phyloP scores from a whole-genome alignment of 2,797 vertebrate genomes.

The Synanceia verrucosa region DNA sequence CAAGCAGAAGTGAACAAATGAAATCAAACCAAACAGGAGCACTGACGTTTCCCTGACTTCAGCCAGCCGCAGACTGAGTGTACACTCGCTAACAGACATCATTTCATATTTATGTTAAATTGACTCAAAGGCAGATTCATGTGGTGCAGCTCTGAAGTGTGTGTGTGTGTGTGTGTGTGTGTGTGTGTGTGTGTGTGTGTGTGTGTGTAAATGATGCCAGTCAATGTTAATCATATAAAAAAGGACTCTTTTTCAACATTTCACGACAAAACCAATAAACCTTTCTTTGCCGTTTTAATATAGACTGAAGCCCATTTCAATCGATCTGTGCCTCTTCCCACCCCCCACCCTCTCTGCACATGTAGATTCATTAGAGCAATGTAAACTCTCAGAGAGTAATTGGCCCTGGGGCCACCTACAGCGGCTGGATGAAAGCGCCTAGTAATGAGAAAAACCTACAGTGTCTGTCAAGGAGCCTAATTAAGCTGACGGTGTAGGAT shows the following conservation, averaged over 20 bases:
- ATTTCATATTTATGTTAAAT: neutral
- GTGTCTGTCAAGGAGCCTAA: conserved; percentile 69
- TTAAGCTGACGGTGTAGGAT: conserved; percentile 62
- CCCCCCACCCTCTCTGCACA: conserved; percentile 21
- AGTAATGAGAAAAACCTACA: conserved; percentile 39
- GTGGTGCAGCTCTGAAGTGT: neutral
- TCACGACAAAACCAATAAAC: neutral
- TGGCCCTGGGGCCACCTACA: conserved; percentile 46
- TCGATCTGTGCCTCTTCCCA: conserved; percentile 1
- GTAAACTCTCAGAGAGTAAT: conserved; percentile 47
- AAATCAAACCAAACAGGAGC: neutral
- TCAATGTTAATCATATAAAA: neutral
- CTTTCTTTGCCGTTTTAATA: neutral
- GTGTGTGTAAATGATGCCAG: neutral
- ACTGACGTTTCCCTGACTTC: neutral
- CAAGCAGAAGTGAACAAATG: too few species aligned
- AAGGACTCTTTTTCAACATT: neutral
- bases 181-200: too few species aligned
- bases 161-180: too few species aligned
- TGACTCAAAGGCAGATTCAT: neutral
- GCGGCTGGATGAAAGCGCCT: conserved; percentile 52
- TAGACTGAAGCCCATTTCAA: neutral
- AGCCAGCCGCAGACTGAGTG: neutral
- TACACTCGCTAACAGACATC: neutral
- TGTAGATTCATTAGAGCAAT: conserved; percentile 49